Base-by-base conservation (phyloP, 1,140 invertebrate species). In the Pygmarrhopalites habei region DNA sequence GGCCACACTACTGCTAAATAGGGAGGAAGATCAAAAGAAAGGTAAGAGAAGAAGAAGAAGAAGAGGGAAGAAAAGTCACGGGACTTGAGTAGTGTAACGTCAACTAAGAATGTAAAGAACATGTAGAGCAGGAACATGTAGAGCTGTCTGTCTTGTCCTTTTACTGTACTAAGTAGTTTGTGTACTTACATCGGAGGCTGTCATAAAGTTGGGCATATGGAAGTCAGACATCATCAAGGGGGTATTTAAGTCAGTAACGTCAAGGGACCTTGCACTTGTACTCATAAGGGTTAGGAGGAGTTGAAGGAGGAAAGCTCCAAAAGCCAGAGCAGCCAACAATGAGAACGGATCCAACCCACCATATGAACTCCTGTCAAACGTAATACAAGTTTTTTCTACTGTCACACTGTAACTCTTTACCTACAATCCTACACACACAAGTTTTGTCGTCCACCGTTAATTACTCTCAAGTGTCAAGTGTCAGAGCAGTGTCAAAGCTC, bases 301-400 rank as follows among this genome's bases (percentile, higher is more conserved):
- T 32, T 71, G 67, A n/a, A 71, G 58, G 21, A 71, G 60, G 47
- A 71, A 71, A 43, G 67, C 70, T 41, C 68, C 70, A 46, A 71
- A 71, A 14, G 67, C 68, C 29, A 71, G 35, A 14, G 70, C 70
- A 26, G 70, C 70, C 46, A 71, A 52, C 0, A 71, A 46, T 5
- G 65, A 65, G 51, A 69, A 71, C n/a, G 70, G 68, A 57, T 71
- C 70, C 35, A 71, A 57, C 58, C 66, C 64, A 49, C 69, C 67
- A 28, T 47, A 47, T 60, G 43, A 21, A 55, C 65, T n/a, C 49
- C 59, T 61, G 59, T 61, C 35, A 53, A 52, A 35, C 5, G n/a
- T n/a, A n/a, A n/a, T n/a, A n/a, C n/a, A n/a, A n/a, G n/a, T n/a
- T n/a, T n/a, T n/a, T n/a, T n/a, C n/a, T n/a, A n/a, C n/a, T n/a